Conservation (phyloP, 2,888 invertebrate species). For the Yponomeuta sedellus region DNA sequence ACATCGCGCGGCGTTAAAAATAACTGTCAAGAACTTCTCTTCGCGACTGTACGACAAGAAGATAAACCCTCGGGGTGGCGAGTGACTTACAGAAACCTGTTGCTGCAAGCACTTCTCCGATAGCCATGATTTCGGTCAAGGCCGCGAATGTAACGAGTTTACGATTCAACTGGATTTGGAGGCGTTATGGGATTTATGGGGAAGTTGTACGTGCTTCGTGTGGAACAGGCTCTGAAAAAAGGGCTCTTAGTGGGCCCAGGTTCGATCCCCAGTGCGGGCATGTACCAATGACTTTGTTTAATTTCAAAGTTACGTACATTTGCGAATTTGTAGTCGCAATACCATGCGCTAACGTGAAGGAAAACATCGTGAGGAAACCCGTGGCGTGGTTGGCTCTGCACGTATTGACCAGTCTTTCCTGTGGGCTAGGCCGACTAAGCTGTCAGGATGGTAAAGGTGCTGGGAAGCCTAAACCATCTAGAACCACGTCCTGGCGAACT, state of each 20-base stretch:
- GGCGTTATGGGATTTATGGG: neutral
- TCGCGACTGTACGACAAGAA: neutral
- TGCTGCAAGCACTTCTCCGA: neutral
- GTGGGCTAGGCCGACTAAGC: too few relatives aligned
- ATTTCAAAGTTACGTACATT: too few relatives aligned
- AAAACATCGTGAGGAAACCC: too few relatives aligned
- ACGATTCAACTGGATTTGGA: conserved; percentile 12
- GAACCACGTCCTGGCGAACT: too few relatives aligned
- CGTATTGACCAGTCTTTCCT: too few relatives aligned
- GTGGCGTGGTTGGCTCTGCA: too few relatives aligned
- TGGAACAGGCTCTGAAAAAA: neutral
- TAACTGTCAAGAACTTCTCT: neutral
- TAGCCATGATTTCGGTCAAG: conserved; percentile 12
- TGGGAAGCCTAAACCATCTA: too few relatives aligned
- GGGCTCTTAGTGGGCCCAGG: neutral
- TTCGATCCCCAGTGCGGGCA: too few relatives aligned
- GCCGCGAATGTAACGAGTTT: conserved; percentile 3
- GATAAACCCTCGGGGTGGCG: conserved; percentile 4
- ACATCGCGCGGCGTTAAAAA: neutral
- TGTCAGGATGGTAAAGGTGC: too few relatives aligned
- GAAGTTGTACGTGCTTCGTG: neutral
- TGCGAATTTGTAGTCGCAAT: too few relatives aligned
- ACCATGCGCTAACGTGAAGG: too few relatives aligned
- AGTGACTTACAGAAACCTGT: conserved; percentile 9
- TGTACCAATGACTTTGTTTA: too few relatives aligned